Base-by-base conservation (phyloP, 2,888 invertebrate species). In the Ectemnius cavifrons region DNA sequence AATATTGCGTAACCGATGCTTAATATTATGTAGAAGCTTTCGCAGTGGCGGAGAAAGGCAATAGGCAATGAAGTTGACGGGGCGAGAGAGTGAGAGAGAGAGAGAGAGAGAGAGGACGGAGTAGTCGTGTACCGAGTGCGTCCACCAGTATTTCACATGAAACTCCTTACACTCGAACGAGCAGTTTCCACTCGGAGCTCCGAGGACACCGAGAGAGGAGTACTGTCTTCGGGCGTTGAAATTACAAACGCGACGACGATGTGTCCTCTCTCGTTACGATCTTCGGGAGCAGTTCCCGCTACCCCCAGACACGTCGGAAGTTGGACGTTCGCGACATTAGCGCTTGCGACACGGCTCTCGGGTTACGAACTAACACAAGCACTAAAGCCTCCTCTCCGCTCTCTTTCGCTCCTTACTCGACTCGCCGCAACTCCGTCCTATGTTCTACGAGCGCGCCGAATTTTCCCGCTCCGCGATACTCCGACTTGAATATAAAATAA, bases 81-180 rank as follows among this genome's bases (percentile, higher is more conserved):
- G 5, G 11, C 37, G 37, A n/a, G 52, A 52, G n/a, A 52, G 16
- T 1, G 5, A 52, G 16, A 14, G 52, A 14, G n/a, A 11, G 52
- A 52, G 4, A 4, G n/a, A 52, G 52, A 16, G 52, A 52, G 23
- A 52, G 8, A 16, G 5, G 13, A 6, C 52, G 5, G n/a, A 56
- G 2, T 13, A 23, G 23, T n/a, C 37, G 28, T 62, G 68, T 74
- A 67, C 67, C 71, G 62, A 71, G 61, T 37, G 72, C 63, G 58
- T 59, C 69, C 49, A 45, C 70, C 67, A 70, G 71, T 80, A 68
- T 82, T 80, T 82, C 82, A 72, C 73, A 60, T 18, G 74, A 82
- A 83, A 77, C 81, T 84, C 81, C 83, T 85, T 81, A 79, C 83
- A 82, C 85, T 86, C 81, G 81, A 85, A 67, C 80, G 82, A 85